Percentiles rank a stretch among this genome's conserved stretches.
Conservation (phyloP, 37 sponge, comb jelly and placozoan species). For the Ianthella basta region DNA sequence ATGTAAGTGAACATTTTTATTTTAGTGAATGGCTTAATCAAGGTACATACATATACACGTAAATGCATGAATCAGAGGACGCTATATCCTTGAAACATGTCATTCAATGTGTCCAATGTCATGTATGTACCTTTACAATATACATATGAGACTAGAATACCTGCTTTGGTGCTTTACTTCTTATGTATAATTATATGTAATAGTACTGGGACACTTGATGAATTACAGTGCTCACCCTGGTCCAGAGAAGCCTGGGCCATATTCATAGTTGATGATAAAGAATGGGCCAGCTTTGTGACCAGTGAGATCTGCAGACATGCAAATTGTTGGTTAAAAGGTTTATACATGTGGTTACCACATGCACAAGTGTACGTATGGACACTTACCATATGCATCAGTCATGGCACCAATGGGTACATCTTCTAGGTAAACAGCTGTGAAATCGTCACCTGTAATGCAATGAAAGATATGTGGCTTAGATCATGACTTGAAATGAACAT, state of each 20-base stretch:
- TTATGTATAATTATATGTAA: neutral
- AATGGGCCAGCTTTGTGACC: conserved; percentile 58
- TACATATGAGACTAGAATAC: too few relatives aligned
- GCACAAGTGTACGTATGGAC: neutral
- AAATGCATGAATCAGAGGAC: too few relatives aligned
- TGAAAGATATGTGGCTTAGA: neutral
- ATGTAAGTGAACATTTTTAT: too few relatives aligned
- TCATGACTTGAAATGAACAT: neutral
- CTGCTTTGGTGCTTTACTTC: too few relatives aligned
- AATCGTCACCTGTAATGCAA: conserved; percentile 34
- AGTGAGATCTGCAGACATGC: conserved; percentile 59
- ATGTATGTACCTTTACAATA: too few relatives aligned
- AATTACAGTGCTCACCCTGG: conserved; percentile 82
- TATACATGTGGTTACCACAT: conserved; percentile 10
- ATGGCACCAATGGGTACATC: conserved; percentile 82
- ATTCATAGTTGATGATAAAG: conserved; percentile 79
- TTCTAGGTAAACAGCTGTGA: conserved; percentile 73
- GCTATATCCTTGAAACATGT: too few relatives aligned
- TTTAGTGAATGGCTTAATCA: too few relatives aligned
- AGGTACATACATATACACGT: too few relatives aligned
- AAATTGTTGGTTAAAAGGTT: neutral
- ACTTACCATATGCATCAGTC: conserved; percentile 53
- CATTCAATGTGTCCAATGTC: too few relatives aligned
- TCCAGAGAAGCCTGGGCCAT: conserved; percentile 81
- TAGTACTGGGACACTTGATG: too few relatives aligned